These are phyloP conservation scores for Psittacula cyanocephala DNA, from an alignment of 2,113 vertebrate species.

Conservation along the genomic window DNA sequence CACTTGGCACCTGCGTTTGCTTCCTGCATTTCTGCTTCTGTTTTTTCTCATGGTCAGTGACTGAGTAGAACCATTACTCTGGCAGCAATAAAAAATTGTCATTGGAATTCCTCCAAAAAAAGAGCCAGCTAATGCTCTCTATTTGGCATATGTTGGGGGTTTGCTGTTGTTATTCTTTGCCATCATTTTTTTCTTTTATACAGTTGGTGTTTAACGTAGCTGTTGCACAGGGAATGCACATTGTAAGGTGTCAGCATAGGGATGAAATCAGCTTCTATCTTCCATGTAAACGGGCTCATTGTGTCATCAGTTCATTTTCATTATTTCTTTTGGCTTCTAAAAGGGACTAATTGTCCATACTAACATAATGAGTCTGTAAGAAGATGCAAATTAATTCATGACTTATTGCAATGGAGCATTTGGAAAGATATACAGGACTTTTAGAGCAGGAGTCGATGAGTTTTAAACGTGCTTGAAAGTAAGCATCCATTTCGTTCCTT, in stretches of 20 bases:
- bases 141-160: fast-evolving
- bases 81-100: neutral
- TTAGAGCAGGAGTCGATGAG: neutral
- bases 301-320: neutral
- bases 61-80: neutral
- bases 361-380: neutral
- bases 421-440: neutral
- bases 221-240: neutral
- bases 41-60: neutral
- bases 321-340: constrained; percentile 1
- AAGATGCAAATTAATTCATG: neutral
- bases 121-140: neutral
- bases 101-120: neutral
- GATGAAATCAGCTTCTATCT: neutral
- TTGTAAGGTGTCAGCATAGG: neutral
- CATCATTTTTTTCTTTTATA: neutral
- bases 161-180: neutral
- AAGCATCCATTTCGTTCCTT: neutral
- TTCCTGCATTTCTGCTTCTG: constrained; percentile 21
- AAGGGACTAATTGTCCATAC: neutral
- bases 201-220: neutral
- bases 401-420: neutral
- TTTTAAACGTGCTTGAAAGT: neutral
- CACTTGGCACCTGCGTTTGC: constrained; percentile 18
- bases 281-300: neutral